Evolutionary conservation across 2,888 invertebrate genomes (phyloP).

Genomic region (Drosophila sordidula): DNA sequence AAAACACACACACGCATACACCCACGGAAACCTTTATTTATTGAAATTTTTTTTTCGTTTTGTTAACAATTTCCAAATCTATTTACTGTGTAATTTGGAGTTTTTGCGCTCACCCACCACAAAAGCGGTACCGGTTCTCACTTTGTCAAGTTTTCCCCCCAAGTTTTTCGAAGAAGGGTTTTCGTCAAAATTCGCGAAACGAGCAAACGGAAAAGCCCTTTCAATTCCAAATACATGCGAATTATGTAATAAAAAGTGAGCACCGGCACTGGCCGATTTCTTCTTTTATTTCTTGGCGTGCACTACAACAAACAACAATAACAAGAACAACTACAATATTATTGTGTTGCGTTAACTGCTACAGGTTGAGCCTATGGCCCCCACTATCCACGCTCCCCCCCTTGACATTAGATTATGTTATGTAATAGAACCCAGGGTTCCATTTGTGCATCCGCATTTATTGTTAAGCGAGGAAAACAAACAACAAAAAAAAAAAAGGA

Average conservation of each 20-base stretch:
- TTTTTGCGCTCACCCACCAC: background rate
- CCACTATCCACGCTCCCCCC: background rate
- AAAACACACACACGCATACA: background rate
- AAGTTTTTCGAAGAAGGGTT: too few relatives aligned
- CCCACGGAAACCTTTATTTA: slow-evolving; percentile 21
- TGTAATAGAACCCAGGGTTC: slow-evolving; percentile 57
- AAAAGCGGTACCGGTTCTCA: slow-evolving; percentile 11
- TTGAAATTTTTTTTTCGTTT: slow-evolving; percentile 28
- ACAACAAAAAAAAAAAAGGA: slow-evolving; percentile 2
- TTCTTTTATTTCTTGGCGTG: slow-evolving; percentile 6
- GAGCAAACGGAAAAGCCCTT: background rate
- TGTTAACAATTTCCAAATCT: slow-evolving; percentile 32
- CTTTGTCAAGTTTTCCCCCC: background rate
- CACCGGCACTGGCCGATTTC: background rate
- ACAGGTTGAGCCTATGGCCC: slow-evolving; percentile 66
- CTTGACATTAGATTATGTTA: slow-evolving; percentile 40
- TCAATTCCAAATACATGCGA: background rate
- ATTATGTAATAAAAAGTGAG: slow-evolving; percentile 19
- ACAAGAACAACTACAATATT: background rate
- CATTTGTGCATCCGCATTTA: slow-evolving; percentile 67
- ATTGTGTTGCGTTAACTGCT: slow-evolving; percentile 43
- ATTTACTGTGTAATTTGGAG: slow-evolving; percentile 35
- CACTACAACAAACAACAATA: background rate
- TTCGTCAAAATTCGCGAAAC: too few relatives aligned
- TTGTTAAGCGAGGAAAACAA: slow-evolving; percentile 40